A percentile compares a stretch with the other conserved stretches of the same genome.
phyloP scores from a whole-genome alignment of 2,797 vertebrate species.

The Anisognathus igniventris region DNA sequence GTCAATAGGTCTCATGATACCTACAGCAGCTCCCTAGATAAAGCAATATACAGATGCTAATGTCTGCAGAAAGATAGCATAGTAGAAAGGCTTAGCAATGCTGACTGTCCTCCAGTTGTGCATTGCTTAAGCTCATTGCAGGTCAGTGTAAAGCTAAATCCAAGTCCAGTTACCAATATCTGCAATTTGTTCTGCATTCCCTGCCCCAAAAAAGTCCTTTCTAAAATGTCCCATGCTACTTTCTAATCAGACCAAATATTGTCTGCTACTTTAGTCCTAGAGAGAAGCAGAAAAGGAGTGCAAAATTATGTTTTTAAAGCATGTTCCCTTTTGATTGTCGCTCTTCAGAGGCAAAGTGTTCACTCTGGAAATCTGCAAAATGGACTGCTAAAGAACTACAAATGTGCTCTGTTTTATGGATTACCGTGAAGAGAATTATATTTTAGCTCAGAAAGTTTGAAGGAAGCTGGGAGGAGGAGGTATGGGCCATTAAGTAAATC shows the following conservation, averaged over 20 bases:
- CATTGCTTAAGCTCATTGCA: neutral
- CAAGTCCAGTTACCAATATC: neutral
- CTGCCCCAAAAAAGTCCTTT: neutral
- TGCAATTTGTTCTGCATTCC: neutral
- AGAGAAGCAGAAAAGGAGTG: neutral
- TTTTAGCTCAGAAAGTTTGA: neutral
- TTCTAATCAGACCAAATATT: neutral
- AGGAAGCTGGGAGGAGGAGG: neutral
- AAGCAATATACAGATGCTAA: neutral
- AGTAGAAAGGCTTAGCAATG: neutral
- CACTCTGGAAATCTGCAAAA: neutral
- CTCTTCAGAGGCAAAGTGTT: neutral
- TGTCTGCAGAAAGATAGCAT: neutral
- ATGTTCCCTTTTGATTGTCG: neutral
- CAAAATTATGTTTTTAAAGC: neutral
- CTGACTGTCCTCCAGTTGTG: neutral
- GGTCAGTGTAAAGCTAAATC: neutral
- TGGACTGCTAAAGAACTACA: neutral
- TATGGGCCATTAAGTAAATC: neutral
- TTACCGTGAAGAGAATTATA: neutral
- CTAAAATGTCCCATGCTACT: neutral
- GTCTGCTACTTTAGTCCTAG: neutral
- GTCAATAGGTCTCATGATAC: slow-evolving; percentile 60
- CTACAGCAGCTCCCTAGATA: slow-evolving; percentile 23
- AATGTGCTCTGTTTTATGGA: neutral